phyloP scores from a whole-genome alignment of 2,113 vertebrate species.

The Capreolus pygargus region DNA sequence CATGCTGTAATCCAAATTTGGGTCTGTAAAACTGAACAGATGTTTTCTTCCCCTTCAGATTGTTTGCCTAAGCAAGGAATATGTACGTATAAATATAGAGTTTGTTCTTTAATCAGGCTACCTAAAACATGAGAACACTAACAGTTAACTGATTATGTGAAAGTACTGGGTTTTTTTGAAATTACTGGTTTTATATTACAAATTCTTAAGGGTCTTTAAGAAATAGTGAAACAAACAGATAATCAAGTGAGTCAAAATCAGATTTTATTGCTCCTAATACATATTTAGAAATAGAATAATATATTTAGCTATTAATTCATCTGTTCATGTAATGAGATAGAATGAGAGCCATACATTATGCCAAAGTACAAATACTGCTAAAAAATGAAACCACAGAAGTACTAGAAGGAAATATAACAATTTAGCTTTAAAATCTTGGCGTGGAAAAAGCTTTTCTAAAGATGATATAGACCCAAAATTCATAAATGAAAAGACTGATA shows the following conservation, averaged over 20 bases:
- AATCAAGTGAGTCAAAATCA: not conserved
- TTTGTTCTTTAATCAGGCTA: constrained; percentile 14
- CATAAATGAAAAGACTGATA: not conserved
- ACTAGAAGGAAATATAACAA: not conserved
- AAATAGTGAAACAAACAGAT: constrained; percentile 6
- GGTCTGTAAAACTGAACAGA: not conserved
- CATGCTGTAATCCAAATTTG: not conserved
- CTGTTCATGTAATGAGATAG: not conserved
- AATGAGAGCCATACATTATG: not conserved
- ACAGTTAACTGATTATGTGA: not conserved
- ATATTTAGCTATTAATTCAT: not conserved
- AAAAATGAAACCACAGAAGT: not conserved
- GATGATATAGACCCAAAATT: not conserved
- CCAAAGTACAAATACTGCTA: not conserved
- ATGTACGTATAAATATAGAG: not conserved
- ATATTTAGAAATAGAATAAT: not conserved
- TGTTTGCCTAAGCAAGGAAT: constrained; percentile 15
- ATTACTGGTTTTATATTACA: not conserved
- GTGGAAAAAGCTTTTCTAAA: not conserved
- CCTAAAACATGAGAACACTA: not conserved
- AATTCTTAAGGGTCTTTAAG: not conserved
- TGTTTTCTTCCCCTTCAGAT: constrained; percentile 1
- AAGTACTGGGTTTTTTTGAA: not conserved
- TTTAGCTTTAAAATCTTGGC: constrained; percentile 15
- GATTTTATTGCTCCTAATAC: constrained; percentile 16